Conservation (phyloP, 2,888 invertebrate genomes). For the Agelastica alni region DNA sequence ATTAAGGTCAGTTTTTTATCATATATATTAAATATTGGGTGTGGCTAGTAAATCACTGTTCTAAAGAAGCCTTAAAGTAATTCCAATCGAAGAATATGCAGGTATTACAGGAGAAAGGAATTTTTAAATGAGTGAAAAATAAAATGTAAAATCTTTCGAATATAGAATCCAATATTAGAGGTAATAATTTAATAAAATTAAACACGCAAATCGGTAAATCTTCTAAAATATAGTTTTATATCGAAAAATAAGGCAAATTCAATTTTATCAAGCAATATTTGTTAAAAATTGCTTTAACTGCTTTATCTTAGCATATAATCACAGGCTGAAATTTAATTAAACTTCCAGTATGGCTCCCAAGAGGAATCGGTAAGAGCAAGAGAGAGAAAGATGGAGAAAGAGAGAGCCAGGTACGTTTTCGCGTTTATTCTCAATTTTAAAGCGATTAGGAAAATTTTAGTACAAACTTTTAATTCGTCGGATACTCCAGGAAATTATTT, state of each 20-base stretch:
- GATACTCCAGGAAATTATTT: constrained; percentile 14
- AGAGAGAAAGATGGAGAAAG: too few species aligned
- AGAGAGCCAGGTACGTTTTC: constrained; percentile 8
- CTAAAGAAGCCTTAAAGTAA: too few species aligned
- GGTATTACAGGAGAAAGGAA: too few species aligned
- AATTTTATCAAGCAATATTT: constrained; percentile 56
- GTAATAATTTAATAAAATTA: too few species aligned
- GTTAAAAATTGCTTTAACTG: constrained; percentile 51
- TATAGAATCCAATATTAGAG: too few species aligned
- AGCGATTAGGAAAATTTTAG: constrained; percentile 56
- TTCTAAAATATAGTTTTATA: constrained; percentile 32
- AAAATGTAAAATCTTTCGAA: too few species aligned
- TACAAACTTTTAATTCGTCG: constrained; percentile 39
- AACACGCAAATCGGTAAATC: too few species aligned
- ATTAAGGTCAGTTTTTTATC: too few species aligned
- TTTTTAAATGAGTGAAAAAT: too few species aligned
- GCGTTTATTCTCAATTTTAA: constrained; percentile 52
- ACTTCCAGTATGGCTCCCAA: constrained; percentile 50
- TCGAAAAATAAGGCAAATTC: constrained; percentile 49
- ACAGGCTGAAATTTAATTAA: constrained; percentile 56
- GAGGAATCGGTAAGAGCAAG: constrained; percentile 39
- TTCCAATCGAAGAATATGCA: too few species aligned
- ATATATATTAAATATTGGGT: too few species aligned
- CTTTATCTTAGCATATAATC: constrained; percentile 54
- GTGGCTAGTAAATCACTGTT: too few species aligned